These are phyloP conservation scores for Drosophila virilis DNA, from an alignment of 1,140 invertebrate genomes.

Conservation along the genomic window DNA sequence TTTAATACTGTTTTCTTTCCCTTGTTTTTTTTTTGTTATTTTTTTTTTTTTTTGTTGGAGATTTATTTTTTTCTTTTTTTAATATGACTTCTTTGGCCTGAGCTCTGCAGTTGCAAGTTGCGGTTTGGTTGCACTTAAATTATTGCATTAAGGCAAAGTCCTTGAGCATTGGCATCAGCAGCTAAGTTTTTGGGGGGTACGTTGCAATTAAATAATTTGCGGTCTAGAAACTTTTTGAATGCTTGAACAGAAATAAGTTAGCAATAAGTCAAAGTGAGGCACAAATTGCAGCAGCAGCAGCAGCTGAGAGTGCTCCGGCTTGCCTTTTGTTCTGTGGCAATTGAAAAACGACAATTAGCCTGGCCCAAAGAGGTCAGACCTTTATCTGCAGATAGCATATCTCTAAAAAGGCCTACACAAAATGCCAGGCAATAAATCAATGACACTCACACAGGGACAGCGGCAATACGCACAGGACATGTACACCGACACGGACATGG, in stretches of 20 bases:
- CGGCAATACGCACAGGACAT: constrained; percentile 20
- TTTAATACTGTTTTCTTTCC: constrained; percentile 34
- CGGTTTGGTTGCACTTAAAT: constrained; percentile 78
- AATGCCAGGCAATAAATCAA: constrained; percentile 75
- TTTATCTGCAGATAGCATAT: constrained; percentile 69
- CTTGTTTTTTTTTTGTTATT: neutral
- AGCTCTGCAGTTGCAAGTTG: constrained; percentile 61
- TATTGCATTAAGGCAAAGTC: constrained; percentile 74
- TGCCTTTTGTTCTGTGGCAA: constrained; percentile 62
- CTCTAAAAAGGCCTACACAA: constrained; percentile 55
- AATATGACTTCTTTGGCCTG: constrained; percentile 70
- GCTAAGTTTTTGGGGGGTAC: constrained; percentile 46
- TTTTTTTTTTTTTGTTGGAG: neutral
- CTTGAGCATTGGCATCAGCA: constrained; percentile 55
- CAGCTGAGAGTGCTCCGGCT: neutral
- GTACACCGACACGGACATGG: constrained; percentile 11
- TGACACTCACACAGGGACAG: constrained; percentile 42
- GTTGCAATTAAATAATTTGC: constrained; percentile 81
- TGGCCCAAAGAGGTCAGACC: constrained; percentile 64
- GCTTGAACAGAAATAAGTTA: constrained; percentile 63
- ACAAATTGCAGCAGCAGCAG: constrained; percentile 49
- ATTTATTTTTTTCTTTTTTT: constrained; percentile 65
- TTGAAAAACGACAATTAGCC: constrained; percentile 81
- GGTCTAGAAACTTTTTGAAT: constrained; percentile 65
- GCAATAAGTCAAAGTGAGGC: constrained; percentile 33